Evolutionary conservation across 2,888 invertebrate genomes (phyloP), one percentile per base, ranked within the genome.

Genomic region (Patella caerulea): DNA sequence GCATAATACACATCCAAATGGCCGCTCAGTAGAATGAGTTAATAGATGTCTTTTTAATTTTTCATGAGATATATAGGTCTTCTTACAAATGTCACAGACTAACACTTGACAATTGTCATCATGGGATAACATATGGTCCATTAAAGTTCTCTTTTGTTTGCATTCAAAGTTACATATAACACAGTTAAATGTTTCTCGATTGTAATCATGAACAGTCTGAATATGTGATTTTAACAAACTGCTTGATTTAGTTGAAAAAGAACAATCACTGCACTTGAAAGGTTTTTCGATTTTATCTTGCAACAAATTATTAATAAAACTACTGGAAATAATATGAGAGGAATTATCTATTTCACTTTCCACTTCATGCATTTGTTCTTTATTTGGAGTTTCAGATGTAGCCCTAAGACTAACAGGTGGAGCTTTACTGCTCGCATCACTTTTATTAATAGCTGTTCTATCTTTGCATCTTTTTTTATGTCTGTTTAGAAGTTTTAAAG

Each of bases 1-100:
- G 71, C 84, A 84, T 19, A 74, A 15, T 2, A 14, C 19, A 75
- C 85, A 85, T n/a, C 71, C 56, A 78, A 78, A 82, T 19, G 76
- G 80, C 17, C 82, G 73, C 3, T 71, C 73, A 4, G 74, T 74
- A 45, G 65, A 75, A 73, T 84, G 84, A 53, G 78, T 82, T n/a
- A 76, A 78, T 17, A 70, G n/a, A 77, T 84, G 84, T 17, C 83
- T 76, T 54, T 82, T 83, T 54, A 84, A 73, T 17, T 79, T 80
- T 52, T 72, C 72, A 17, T 65, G 52, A 56, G 83, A 78, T 54
- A 78, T 29, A 77, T 78, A 84, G 2, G 52, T 71, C 76, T 81
- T 81, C 12, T 76, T 54, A 76, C 83, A 83, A 4, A 75, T 73
- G 19, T 73, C 73, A 79, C 82, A 83, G 15, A 59, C 79, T 34